Conservation (phyloP, 2,797 vertebrate genomes). For the Lithobates pipiens region DNA sequence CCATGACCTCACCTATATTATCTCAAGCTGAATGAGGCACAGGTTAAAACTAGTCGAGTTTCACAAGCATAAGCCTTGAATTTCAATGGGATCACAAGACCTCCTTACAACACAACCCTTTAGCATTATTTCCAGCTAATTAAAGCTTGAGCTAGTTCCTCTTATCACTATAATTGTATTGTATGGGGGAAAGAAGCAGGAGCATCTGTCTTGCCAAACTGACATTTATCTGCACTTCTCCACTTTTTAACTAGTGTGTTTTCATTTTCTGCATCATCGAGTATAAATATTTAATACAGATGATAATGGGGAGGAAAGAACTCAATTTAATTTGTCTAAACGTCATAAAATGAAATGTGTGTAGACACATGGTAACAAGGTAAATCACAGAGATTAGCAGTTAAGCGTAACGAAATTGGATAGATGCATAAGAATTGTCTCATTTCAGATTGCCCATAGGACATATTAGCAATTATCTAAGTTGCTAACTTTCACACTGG, state of each 20-base stretch:
- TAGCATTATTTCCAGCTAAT: neutral
- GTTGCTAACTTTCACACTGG: constrained; percentile 43
- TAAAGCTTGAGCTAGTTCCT: neutral
- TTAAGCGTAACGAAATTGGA: constrained; percentile 33
- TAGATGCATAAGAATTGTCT: constrained; percentile 42
- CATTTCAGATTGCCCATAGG: constrained; percentile 48
- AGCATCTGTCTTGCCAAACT: neutral
- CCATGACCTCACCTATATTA: constrained; percentile 18
- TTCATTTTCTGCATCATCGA: constrained; percentile 32
- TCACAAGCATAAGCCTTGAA: constrained; percentile 32
- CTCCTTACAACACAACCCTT: constrained; percentile 26
- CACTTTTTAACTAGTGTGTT: neutral
- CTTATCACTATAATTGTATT: constrained; percentile 33
- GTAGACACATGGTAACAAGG: constrained; percentile 12
- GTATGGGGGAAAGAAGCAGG: constrained; percentile 40
- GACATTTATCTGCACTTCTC: constrained; percentile 27
- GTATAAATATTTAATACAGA: constrained; percentile 52
- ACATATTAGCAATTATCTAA: constrained; percentile 50
- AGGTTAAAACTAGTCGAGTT: constrained; percentile 44
- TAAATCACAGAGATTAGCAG: constrained; percentile 38
- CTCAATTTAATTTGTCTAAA: constrained; percentile 16
- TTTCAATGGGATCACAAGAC: constrained; percentile 48
- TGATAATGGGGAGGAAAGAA: constrained; percentile 6
- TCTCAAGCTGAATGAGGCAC: neutral
- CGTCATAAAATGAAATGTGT: neutral